These are phyloP conservation scores for Apogon talboti DNA, from an alignment of 2,797 vertebrate genomes.

Conservation along the genomic window DNA sequence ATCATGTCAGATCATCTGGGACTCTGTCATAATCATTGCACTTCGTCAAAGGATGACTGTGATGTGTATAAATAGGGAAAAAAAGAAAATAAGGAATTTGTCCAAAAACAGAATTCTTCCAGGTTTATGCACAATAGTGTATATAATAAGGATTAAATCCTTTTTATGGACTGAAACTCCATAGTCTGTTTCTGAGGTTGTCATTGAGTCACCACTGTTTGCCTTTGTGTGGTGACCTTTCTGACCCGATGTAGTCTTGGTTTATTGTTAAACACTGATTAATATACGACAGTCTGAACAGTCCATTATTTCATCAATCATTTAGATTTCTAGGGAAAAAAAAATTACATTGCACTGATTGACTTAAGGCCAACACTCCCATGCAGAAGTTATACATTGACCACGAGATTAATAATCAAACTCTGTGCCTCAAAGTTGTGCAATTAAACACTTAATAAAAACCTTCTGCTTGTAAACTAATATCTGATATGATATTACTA, in stretches of 20 bases:
- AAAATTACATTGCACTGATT: constrained; percentile 49
- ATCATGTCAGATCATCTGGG: too few relatives aligned
- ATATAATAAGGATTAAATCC: too few relatives aligned
- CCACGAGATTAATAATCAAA: constrained; percentile 76
- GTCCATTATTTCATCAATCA: constrained; percentile 60
- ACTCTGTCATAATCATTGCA: too few relatives aligned
- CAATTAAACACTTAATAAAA: constrained; percentile 3
- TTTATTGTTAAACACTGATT: constrained; percentile 44
- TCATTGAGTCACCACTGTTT: constrained; percentile 1
- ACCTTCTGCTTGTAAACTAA: neutral
- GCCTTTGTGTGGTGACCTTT: constrained; percentile 18
- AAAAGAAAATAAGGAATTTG: too few relatives aligned
- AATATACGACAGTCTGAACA: constrained; percentile 48
- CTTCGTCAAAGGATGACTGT: too few relatives aligned
- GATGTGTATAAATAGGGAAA: too few relatives aligned
- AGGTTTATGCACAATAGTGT: too few relatives aligned
- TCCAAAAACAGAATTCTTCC: too few relatives aligned
- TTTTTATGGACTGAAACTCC: too few relatives aligned
- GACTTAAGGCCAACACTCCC: constrained; percentile 21
- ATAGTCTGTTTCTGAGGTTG: neutral
- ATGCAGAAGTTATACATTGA: constrained; percentile 67
- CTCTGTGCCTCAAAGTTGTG: constrained; percentile 26
- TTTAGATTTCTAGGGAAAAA: constrained; percentile 62
- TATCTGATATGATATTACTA: too few relatives aligned
- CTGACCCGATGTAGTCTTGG: constrained; percentile 36